Evolutionary conservation across 2,113 vertebrate species (phyloP).

Genomic region (Eptatretus burgeri): DNA sequence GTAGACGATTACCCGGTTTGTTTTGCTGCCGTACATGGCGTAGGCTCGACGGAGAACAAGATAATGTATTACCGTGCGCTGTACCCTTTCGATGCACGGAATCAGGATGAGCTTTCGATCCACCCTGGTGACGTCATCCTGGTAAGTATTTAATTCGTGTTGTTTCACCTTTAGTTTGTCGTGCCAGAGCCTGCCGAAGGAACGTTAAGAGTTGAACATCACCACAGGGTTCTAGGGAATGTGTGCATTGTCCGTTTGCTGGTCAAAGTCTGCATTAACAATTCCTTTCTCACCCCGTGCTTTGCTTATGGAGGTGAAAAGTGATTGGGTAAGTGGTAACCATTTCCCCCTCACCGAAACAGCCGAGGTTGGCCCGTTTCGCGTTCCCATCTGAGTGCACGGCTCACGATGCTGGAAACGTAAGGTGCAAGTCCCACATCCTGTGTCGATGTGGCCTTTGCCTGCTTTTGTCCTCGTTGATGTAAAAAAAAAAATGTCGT

Average conservation of each 20-base stretch:
- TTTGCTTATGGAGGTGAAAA: constrained; percentile 57
- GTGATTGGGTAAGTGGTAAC: constrained; percentile 56
- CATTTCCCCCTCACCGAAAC: constrained; percentile 11
- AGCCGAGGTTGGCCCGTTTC: too few species aligned
- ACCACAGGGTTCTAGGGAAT: not conserved
- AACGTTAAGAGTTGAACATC: not conserved
- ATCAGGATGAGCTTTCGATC: constrained; percentile 85
- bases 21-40: not conserved
- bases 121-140: constrained; percentile 75
- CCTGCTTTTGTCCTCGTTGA: too few species aligned
- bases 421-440: too few species aligned
- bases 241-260: constrained; percentile 15
- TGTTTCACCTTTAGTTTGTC: too few species aligned
- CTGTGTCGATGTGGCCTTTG: too few species aligned
- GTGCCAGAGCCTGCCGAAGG: too few species aligned
- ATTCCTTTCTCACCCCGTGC: constrained; percentile 26
- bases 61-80: constrained; percentile 78
- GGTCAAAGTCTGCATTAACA: constrained; percentile 14
- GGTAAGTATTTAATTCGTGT: constrained; percentile 22
- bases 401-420: too few species aligned
- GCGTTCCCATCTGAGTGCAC: too few species aligned
- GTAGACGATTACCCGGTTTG: not conserved
- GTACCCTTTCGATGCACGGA: constrained; percentile 83
- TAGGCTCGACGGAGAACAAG: constrained; percentile 25
- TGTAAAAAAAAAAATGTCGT: too few species aligned